phyloP scores from a whole-genome alignment of 2,888 invertebrate species.

The Aromia moschata region DNA sequence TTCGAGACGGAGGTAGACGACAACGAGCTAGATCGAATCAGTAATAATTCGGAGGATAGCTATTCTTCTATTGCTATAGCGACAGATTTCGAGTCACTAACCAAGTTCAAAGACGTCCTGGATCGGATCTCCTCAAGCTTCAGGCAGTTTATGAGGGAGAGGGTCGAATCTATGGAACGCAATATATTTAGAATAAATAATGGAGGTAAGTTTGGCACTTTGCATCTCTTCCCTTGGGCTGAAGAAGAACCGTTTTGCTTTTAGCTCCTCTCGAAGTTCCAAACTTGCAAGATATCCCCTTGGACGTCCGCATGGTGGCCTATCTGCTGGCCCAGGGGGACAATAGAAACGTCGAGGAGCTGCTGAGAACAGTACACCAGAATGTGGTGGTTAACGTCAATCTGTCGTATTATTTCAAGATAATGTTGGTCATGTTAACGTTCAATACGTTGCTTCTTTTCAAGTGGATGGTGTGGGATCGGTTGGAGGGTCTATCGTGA shows the following conservation, averaged over 20 bases:
- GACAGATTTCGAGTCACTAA: constrained; percentile 8
- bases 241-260: neutral
- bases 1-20: constrained; percentile 9
- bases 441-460: constrained; percentile 46
- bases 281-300: constrained; percentile 20
- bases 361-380: constrained; percentile 40
- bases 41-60: neutral
- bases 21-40: neutral
- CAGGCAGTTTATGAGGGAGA: constrained; percentile 22
- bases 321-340: constrained; percentile 44
- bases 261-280: constrained; percentile 6
- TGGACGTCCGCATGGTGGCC: constrained; percentile 30
- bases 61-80: too few species aligned
- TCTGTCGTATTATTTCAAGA: constrained; percentile 48
- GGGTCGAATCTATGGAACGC: constrained; percentile 2
- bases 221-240: too few species aligned
- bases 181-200: constrained; percentile 8
- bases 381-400: constrained; percentile 47
- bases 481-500: constrained; percentile 13
- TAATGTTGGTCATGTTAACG: constrained; percentile 48
- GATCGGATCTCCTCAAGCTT: constrained; percentile 23
- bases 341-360: constrained; percentile 41
- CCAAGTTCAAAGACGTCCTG: constrained; percentile 24
- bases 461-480: constrained; percentile 46
- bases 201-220: constrained; percentile 7